Evolutionary conservation across 2,113 vertebrate species (phyloP).

Genomic region (Phoenicopterus ruber): DNA sequence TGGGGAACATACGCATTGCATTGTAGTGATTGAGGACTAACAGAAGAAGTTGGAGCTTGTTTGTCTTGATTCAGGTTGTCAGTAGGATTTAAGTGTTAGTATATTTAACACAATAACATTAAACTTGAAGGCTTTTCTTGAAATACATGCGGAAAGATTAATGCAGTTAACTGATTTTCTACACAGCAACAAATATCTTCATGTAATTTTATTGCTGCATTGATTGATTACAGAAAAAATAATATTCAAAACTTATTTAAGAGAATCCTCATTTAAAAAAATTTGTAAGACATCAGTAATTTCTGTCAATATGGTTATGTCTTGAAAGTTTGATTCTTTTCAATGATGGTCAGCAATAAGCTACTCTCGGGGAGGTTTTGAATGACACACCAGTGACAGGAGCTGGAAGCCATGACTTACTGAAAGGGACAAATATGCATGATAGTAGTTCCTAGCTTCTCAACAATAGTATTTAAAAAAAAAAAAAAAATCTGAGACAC

Average conservation of each 20-base stretch:
- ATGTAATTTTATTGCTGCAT: not conserved
- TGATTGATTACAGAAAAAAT: not conserved
- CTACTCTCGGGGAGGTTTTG: not conserved
- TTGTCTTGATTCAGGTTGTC: not conserved
- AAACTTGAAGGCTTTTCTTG: not conserved
- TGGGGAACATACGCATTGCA: not conserved
- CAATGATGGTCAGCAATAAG: not conserved
- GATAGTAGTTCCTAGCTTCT: not conserved
- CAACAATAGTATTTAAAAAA: not conserved
- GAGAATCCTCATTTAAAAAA: not conserved
- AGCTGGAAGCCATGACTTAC: not conserved
- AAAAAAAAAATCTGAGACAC: too few relatives aligned
- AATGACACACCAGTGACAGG: not conserved
- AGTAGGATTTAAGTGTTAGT: not conserved
- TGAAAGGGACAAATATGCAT: not conserved
- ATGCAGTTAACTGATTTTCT: not conserved
- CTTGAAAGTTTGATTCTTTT: not conserved
- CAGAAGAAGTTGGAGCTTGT: not conserved
- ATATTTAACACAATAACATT: not conserved
- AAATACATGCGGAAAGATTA: not conserved
- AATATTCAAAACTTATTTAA: not conserved
- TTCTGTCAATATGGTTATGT: not conserved
- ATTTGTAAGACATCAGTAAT: rapidly evolving
- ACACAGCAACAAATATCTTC: not conserved
- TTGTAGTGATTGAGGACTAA: not conserved